Percentiles rank a stretch among this genome's conserved stretches.
phyloP scores from a whole-genome alignment of 2,113 vertebrate species.

The Melanocharis versteri region DNA sequence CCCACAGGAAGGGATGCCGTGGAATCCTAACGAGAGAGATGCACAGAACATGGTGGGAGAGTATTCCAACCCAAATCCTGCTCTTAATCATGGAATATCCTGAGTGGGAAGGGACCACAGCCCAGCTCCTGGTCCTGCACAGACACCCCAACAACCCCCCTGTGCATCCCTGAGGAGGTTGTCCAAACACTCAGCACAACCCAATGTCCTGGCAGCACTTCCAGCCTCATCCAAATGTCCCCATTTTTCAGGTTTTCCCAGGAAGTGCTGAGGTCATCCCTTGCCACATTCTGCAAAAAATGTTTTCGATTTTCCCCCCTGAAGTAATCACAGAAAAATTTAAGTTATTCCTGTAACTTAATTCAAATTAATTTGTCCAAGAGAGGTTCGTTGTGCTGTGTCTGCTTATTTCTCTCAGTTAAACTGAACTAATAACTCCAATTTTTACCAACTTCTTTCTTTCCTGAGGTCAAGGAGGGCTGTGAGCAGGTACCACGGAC shows the following conservation, averaged over 20 bases:
- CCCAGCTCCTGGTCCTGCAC: background rate
- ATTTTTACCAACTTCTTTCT: background rate
- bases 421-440: background rate
- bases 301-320: background rate
- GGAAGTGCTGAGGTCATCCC: background rate
- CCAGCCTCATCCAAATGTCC: background rate
- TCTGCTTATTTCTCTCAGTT: background rate
- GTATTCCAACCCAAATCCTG: background rate
- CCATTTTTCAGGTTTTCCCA: background rate
- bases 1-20: accelerated
- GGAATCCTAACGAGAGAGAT: background rate
- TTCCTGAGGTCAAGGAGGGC: background rate
- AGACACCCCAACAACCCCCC: background rate
- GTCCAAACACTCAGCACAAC: background rate
- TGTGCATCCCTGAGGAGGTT: background rate
- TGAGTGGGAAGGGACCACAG: background rate
- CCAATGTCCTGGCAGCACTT: background rate
- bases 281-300: background rate
- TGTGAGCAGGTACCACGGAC: background rate
- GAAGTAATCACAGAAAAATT: background rate
- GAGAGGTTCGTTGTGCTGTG: background rate
- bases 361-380: background rate
- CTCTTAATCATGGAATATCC: background rate
- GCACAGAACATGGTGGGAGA: accelerated
- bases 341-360: background rate